Evolutionary conservation across 1,140 invertebrate species (phyloP).

Genomic region (Phthorimaea operculella): DNA sequence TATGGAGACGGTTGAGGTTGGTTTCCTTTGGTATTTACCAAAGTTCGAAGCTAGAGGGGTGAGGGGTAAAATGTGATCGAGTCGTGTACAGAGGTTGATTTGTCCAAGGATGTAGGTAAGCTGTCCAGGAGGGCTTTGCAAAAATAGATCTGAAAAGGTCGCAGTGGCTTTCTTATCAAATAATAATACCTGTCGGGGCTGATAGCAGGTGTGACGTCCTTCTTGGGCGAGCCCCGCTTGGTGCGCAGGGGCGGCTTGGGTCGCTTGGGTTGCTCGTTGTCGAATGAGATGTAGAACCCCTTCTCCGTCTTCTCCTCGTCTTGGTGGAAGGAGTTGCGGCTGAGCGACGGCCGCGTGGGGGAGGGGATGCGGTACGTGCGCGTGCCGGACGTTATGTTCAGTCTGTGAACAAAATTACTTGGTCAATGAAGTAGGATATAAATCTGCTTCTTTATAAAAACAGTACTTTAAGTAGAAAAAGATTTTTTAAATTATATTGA

Average conservation of each 20-base stretch:
- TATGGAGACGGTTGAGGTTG: too few relatives aligned
- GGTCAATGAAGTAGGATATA: neutral
- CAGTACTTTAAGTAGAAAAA: too few relatives aligned
- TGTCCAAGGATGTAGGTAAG: too few relatives aligned
- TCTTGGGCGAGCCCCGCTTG: constrained; percentile 82
- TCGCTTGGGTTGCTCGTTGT: constrained; percentile 86
- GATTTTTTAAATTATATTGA: too few relatives aligned
- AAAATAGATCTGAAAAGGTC: too few relatives aligned
- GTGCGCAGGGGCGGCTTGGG: constrained; percentile 86
- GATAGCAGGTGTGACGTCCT: constrained; percentile 67
- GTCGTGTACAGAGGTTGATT: too few relatives aligned
- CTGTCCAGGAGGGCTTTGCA: too few relatives aligned
- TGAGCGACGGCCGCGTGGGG: constrained; percentile 78
- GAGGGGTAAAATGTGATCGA: too few relatives aligned
- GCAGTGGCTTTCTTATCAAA: too few relatives aligned
- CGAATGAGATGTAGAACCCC: constrained; percentile 96
- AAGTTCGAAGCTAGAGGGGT: too few relatives aligned
- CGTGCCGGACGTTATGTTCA: constrained; percentile 88
- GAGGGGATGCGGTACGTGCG: constrained; percentile 89
- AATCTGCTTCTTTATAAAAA: neutral
- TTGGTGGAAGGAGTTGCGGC: constrained; percentile 78
- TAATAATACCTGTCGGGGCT: too few relatives aligned
- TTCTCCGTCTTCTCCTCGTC: constrained; percentile 73
- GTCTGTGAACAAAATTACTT: constrained; percentile 23
- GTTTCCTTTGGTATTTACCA: too few relatives aligned